Evolutionary conservation across 53 echinoderm and acorn worm species (phyloP).

Genomic region (Echinometra lucunter): DNA sequence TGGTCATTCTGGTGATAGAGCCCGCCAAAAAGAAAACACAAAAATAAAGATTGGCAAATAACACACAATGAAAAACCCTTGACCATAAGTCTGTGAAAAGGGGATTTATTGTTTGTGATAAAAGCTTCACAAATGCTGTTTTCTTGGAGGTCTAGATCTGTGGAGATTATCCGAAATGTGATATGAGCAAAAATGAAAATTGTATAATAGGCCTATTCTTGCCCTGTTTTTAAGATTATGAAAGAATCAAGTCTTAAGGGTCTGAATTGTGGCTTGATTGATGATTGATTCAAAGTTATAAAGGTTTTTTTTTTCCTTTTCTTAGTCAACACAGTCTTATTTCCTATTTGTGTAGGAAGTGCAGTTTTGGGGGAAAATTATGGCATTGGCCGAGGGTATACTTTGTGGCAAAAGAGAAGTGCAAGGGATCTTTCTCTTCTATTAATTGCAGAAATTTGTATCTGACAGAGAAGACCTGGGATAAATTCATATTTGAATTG

Average conservation of each 20-base stretch:
- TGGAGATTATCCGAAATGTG: constrained; percentile 29
- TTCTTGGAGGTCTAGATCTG: constrained; percentile 23
- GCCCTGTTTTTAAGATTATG: background rate
- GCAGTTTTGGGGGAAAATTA: background rate
- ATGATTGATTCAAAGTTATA: constrained; percentile 32
- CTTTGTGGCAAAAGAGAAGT: background rate
- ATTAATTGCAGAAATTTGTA: background rate
- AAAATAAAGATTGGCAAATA: background rate
- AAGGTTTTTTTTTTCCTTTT: background rate
- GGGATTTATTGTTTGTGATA: constrained; percentile 21
- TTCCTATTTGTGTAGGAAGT: constrained; percentile 40
- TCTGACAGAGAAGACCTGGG: background rate
- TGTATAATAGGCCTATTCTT: constrained; percentile 53
- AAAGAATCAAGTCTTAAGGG: background rate
- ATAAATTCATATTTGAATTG: background rate
- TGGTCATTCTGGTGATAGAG: background rate
- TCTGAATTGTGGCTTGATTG: constrained; percentile 19
- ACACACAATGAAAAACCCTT: constrained; percentile 7
- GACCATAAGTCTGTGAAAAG: constrained; percentile 1
- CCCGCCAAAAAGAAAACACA: background rate
- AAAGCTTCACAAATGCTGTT: constrained; percentile 1
- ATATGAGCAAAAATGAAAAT: constrained; percentile 41
- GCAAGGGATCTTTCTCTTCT: background rate
- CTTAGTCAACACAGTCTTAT: constrained; percentile 42
- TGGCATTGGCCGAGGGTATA: background rate